Percentiles rank a stretch among this genome's conserved stretches.
These are phyloP conservation scores for Psophia crepitans DNA, from an alignment of 2,113 vertebrate genomes.

Conservation along the genomic window DNA sequence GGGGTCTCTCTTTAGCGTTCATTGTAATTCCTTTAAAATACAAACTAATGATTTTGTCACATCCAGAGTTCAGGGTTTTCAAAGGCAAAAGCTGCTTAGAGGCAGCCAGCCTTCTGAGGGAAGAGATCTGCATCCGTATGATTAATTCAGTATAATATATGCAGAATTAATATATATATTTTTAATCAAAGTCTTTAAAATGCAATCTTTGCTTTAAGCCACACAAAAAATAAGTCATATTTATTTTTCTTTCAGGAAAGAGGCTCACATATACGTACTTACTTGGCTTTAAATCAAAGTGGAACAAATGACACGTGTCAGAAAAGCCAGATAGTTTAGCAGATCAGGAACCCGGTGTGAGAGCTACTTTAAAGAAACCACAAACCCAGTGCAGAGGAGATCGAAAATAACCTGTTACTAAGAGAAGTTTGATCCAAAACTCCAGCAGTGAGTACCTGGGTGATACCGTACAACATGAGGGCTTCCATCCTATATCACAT, in stretches of 20 bases:
- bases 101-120: neutral
- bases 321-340: neutral
- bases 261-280: neutral
- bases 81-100: constrained; percentile 62
- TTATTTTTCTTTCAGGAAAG: neutral
- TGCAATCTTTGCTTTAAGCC: neutral
- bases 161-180: neutral
- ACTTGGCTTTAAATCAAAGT: neutral
- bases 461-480: neutral
- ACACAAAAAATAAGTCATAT: neutral
- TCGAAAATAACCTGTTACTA: neutral
- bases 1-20: constrained; percentile 34
- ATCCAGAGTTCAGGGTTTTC: constrained; percentile 29
- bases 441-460: neutral
- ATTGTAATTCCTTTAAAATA: constrained; percentile 67
- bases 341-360: neutral
- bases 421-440: neutral
- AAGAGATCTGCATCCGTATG: neutral
- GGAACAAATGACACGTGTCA: neutral
- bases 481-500: neutral
- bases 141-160: constrained; percentile 10
- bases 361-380: neutral
- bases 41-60: constrained; percentile 48
- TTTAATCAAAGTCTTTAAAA: constrained; percentile 2
- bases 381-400: neutral